Evolutionary conservation across 1,140 invertebrate genomes (phyloP).

Genomic region (Steinernema khuongi): DNA sequence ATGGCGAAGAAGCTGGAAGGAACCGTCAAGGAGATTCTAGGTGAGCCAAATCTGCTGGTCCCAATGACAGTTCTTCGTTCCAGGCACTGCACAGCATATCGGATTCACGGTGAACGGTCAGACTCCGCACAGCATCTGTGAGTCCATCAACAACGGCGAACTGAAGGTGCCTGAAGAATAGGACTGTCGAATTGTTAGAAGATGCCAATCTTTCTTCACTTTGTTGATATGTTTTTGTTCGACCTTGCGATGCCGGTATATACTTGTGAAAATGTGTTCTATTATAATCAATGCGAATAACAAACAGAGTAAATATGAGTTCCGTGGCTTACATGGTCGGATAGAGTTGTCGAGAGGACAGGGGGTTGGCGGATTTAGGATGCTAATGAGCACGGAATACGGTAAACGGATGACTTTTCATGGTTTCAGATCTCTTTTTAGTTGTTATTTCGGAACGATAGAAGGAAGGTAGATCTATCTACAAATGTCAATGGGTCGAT

Average conservation of each 20-base stretch:
- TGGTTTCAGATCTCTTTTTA: no score
- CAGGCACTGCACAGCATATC: constrained; percentile 75
- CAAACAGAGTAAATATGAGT: background rate
- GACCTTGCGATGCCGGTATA: background rate
- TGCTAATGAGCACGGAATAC: no score
- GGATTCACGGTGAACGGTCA: constrained; percentile 68
- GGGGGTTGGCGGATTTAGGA: no score
- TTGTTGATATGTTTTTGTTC: background rate
- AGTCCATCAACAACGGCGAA: constrained; percentile 79
- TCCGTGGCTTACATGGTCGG: background rate
- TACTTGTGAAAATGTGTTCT: background rate
- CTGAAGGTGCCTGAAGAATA: constrained; percentile 78
- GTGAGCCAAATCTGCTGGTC: constrained; percentile 47
- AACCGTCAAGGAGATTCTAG: constrained; percentile 93
- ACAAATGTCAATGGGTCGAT: no score
- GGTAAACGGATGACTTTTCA: no score
- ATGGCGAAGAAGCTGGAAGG: constrained; percentile 85
- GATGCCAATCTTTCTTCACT: background rate
- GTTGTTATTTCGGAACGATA: no score
- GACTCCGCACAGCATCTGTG: constrained; percentile 86
- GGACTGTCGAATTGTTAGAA: constrained; percentile 34
- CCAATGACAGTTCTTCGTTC: constrained; percentile 20
- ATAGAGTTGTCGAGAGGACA: no score
- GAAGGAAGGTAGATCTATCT: no score
- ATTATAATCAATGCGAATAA: background rate